These are phyloP conservation scores for Aythya baeri DNA, from an alignment of 2,113 vertebrate species.

Conservation along the genomic window DNA sequence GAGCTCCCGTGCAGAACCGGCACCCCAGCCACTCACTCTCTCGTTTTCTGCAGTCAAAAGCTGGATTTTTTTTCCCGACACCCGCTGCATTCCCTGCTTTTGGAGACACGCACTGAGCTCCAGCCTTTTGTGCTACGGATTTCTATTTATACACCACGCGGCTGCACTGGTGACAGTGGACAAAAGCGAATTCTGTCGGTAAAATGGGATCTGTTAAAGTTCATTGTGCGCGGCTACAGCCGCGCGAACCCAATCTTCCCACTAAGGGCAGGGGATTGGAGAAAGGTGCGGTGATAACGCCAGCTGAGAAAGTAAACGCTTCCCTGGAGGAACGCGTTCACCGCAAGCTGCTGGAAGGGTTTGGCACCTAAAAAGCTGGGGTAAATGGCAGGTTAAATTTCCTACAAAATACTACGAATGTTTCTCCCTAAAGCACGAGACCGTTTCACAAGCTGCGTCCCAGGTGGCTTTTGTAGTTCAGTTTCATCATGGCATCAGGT, in stretches of 20 bases:
- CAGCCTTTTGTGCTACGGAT: neutral
- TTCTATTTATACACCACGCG: neutral
- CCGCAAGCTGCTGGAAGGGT: neutral
- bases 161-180: neutral
- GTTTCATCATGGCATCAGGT: neutral
- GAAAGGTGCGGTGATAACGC: neutral
- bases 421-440: neutral
- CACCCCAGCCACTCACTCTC: neutral
- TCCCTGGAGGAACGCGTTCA: neutral
- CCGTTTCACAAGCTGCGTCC: neutral
- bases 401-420: neutral
- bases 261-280: neutral
- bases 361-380: neutral
- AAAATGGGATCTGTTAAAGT: neutral
- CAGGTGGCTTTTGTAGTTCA: neutral
- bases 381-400: neutral
- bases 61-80: neutral
- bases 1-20: neutral
- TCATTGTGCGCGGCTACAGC: neutral
- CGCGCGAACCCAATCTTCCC: neutral
- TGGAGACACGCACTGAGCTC: neutral
- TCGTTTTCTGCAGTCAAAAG: neutral
- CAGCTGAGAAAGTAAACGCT: neutral
- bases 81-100: neutral
- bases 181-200: neutral